Conservation (phyloP, 2,888 invertebrate species). For the Lysandra bellargus region DNA sequence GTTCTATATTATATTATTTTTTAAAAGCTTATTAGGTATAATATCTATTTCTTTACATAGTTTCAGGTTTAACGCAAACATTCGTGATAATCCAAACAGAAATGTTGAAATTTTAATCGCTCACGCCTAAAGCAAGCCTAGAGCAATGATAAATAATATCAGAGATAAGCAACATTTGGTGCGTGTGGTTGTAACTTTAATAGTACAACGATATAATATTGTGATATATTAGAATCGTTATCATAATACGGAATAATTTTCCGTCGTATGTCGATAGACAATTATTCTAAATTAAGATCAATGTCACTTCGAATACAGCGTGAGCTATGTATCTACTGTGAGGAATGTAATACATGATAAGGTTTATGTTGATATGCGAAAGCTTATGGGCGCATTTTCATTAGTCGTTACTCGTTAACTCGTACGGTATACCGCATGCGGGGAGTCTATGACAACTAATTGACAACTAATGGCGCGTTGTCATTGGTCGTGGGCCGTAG, state of each 20-base stretch:
- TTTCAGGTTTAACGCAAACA: not conserved
- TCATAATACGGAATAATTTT: slow-evolving; percentile 1
- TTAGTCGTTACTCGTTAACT: no score
- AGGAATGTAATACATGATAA: no score
- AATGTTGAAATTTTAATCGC: not conserved
- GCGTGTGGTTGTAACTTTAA: not conserved
- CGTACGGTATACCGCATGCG: no score
- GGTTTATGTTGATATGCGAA: no score
- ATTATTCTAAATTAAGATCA: not conserved
- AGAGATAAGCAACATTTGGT: slow-evolving; percentile 9
- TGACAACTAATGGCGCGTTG: no score
- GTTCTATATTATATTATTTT: no score
- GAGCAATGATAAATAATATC: not conserved
- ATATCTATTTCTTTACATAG: no score
- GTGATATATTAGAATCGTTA: not conserved
- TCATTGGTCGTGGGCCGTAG: no score
- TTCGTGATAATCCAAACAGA: not conserved
- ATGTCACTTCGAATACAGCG: not conserved
- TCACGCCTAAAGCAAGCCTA: not conserved
- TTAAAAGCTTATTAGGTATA: no score
- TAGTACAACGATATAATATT: not conserved
- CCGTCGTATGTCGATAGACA: not conserved
- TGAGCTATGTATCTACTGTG: not conserved
- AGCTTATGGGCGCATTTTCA: no score
- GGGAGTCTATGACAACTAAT: no score